Evolutionary conservation across 2,888 invertebrate genomes (phyloP).

Genomic region (Cinara cedri): DNA sequence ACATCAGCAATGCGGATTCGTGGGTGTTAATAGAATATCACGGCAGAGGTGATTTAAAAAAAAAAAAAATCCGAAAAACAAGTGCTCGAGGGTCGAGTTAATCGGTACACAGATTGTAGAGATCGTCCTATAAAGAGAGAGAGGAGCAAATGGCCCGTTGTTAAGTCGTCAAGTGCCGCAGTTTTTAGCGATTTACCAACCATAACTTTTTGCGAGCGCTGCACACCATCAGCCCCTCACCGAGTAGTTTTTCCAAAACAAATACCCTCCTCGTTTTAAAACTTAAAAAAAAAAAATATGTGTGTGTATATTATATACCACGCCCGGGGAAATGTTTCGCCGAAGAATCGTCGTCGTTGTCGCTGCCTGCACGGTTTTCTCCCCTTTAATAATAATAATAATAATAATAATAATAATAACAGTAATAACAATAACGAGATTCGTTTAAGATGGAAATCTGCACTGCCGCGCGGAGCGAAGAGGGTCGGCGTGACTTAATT

Average conservation of each 20-base stretch:
- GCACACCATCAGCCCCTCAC: not conserved
- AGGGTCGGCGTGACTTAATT: slow-evolving; percentile 50
- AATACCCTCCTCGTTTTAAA: slow-evolving; percentile 36
- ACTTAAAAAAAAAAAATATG: slow-evolving; percentile 34
- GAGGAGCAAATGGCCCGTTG: slow-evolving; percentile 55
- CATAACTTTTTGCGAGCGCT: slow-evolving; percentile 38
- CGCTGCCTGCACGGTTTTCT: not conserved
- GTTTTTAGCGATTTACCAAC: slow-evolving; percentile 57
- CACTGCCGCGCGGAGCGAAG: not conserved
- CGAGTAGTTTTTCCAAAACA: slow-evolving; percentile 36
- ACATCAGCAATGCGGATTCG: slow-evolving; percentile 10
- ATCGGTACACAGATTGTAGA: slow-evolving; percentile 45
- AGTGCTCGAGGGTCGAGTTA: slow-evolving; percentile 47
- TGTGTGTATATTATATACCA: slow-evolving; percentile 7
- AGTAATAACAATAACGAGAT: slow-evolving; percentile 57
- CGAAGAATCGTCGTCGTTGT: slow-evolving; percentile 6
- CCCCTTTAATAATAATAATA: slow-evolving; percentile 48
- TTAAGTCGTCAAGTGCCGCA: slow-evolving; percentile 56
- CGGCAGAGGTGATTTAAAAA: slow-evolving; percentile 33
- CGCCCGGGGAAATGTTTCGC: slow-evolving; percentile 28
- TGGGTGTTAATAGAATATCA: slow-evolving; percentile 50
- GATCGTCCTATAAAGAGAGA: slow-evolving; percentile 34
- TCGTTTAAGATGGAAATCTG: slow-evolving; percentile 55
- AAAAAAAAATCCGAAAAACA: not conserved
- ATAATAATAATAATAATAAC: slow-evolving; percentile 55